Evolutionary conservation across 2,797 vertebrate species (phyloP).

Genomic region (Tauraco hartlaubi): DNA sequence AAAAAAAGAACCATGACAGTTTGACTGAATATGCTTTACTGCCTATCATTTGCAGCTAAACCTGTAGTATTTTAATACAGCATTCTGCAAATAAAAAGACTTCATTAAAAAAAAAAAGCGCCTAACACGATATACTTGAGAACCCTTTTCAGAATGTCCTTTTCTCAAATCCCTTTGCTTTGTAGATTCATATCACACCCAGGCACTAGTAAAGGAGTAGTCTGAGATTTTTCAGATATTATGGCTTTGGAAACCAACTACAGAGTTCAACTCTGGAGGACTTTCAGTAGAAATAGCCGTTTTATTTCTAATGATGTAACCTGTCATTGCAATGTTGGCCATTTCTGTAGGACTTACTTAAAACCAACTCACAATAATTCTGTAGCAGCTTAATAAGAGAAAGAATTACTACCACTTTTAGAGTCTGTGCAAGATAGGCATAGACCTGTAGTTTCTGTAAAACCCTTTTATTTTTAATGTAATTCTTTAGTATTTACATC

Average conservation of each 20-base stretch:
- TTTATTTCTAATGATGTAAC: constrained; percentile 4
- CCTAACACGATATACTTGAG: neutral
- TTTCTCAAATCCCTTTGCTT: neutral
- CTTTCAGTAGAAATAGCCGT: neutral
- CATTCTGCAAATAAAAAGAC: constrained; percentile 11
- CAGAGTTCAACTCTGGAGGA: neutral
- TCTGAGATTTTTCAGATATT: constrained; percentile 12
- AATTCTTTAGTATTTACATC: constrained; percentile 53
- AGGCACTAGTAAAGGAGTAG: neutral
- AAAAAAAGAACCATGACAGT: constrained; percentile 24
- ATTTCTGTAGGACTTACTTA: neutral
- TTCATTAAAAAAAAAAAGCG: neutral
- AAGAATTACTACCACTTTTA: constrained; percentile 15
- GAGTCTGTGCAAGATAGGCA: neutral
- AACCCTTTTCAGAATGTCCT: neutral
- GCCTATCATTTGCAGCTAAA: neutral
- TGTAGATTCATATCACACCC: neutral
- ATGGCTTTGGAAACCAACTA: neutral
- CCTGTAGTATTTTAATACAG: neutral
- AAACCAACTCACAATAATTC: constrained; percentile 12
- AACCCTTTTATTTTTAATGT: constrained; percentile 47
- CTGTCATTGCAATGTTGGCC: neutral
- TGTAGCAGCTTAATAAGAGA: neutral
- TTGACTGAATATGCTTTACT: neutral
- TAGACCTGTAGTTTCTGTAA: constrained; percentile 38